Percentiles rank a stretch among this genome's conserved stretches.
Conservation (phyloP, 2,113 vertebrate species). For the Sterrhoptilus dennistouni region DNA sequence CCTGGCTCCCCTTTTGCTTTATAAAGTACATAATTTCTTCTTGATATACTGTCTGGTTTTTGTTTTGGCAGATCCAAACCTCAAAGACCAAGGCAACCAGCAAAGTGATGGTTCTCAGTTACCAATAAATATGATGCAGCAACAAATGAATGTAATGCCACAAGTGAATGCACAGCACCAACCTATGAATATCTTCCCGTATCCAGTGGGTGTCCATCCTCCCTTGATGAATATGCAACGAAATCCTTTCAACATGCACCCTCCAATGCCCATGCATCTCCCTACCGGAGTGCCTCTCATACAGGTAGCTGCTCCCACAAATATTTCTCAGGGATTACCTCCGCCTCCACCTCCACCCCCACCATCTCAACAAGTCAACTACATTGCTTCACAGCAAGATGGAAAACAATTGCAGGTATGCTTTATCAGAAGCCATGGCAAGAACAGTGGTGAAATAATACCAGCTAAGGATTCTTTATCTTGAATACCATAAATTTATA, state of each 20-base stretch:
- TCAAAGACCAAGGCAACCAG: slow-evolving; percentile 81
- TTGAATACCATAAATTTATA: not conserved
- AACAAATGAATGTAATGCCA: slow-evolving; percentile 81
- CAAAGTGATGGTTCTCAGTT: slow-evolving; percentile 82
- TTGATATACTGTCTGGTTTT: not conserved
- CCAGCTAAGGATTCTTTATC: not conserved
- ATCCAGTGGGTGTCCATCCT: slow-evolving; percentile 79
- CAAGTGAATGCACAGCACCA: slow-evolving; percentile 76
- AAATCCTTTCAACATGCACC: slow-evolving; percentile 80
- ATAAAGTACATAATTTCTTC: not conserved
- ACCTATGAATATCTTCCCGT: slow-evolving; percentile 77
- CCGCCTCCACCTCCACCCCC: slow-evolving; percentile 95
- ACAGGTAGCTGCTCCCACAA: slow-evolving; percentile 83
- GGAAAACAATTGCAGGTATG: slow-evolving; percentile 85
- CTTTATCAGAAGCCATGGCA: slow-evolving; percentile 19
- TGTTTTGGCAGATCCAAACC: slow-evolving; percentile 79
- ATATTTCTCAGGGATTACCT: slow-evolving; percentile 86
- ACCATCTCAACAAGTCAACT: slow-evolving; percentile 88
- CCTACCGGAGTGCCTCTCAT: slow-evolving; percentile 86
- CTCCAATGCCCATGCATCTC: slow-evolving; percentile 87
- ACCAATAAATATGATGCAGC: slow-evolving; percentile 80
- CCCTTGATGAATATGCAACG: slow-evolving; percentile 85
- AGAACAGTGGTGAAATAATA: not conserved
- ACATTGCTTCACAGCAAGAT: slow-evolving; percentile 82
- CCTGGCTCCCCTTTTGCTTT: not conserved